Base-by-base conservation (phyloP, 2,888 invertebrate genomes). In the Volucella inanis region DNA sequence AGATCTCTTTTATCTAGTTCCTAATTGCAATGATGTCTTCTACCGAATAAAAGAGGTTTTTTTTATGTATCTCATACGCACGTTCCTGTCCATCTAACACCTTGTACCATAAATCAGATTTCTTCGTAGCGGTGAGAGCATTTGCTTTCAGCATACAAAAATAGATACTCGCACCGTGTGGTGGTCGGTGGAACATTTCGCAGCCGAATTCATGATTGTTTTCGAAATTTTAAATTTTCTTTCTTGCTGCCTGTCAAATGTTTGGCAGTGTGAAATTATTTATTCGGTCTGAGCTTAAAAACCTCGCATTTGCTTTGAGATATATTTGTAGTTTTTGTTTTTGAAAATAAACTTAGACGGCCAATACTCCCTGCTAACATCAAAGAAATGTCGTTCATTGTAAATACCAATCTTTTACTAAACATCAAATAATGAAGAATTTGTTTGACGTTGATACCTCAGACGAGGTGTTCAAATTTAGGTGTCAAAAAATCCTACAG, bases 141-240 rank as follows among this genome's bases (percentile, higher is more conserved):
- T 62, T 15, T 52, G 11, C 52, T 43, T 71, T 71, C 61, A 72
- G 62, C 18, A 31, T 59, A 65, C 38, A 39, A 72, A 79, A 79
- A 72, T 68, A 68, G 68, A 49, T 31, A 54, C 45, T 39, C 6
- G 31, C 12, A 14, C 8, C 22, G 14, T 43, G 45, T 47, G 31
- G 64, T 65, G 39, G 6, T 38, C 47, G 31, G 64, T 65, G 39
- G 6, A 18, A 38, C 41, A 64, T 52, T 67, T 68, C 52, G 67
- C 52, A 59, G 50, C 52, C 18, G 38, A 76, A 76, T 76, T 68
- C 61, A 68, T n/a, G 76, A 76, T 47, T 67, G 50, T 76, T 76
- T 75, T 59, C 31, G 31, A 50, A 14, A 31, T 22, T 50, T 50
- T 22, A 49, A n/a, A 15, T 50, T 49, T 43, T 47, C n/a, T 47